Evolutionary conservation across 2,888 invertebrate genomes (phyloP).

Genomic region (Acrobasis suavella): DNA sequence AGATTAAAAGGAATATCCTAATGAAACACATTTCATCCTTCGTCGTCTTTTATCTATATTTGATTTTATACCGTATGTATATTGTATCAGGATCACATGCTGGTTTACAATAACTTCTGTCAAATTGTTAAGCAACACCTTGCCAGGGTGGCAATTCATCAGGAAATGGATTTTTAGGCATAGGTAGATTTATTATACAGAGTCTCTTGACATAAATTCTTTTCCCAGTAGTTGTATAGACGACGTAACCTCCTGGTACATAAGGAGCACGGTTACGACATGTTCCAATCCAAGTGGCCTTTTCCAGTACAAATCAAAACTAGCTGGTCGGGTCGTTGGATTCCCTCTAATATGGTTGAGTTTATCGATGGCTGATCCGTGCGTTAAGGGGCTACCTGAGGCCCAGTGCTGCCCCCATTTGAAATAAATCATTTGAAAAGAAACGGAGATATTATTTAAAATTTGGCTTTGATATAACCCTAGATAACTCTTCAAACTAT

Average conservation of each 20-base stretch:
- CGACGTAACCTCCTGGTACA: slow-evolving; percentile 42
- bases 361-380: too few relatives aligned
- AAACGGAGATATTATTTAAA: too few relatives aligned
- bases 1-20: too few relatives aligned
- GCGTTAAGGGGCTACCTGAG: too few relatives aligned
- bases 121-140: slow-evolving; percentile 36
- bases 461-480: too few relatives aligned
- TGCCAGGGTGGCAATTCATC: slow-evolving; percentile 30
- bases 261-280: slow-evolving; percentile 39
- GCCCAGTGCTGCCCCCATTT: too few relatives aligned
- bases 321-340: too few relatives aligned
- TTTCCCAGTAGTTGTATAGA: slow-evolving; percentile 39
- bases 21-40: slow-evolving; percentile 52
- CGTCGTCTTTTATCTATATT: slow-evolving; percentile 57
- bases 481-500: too few relatives aligned
- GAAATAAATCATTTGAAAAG: too few relatives aligned
- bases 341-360: too few relatives aligned
- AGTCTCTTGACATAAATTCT: slow-evolving; percentile 29
- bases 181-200: slow-evolving; percentile 46
- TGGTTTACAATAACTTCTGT: slow-evolving; percentile 46
- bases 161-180: slow-evolving; percentile 40
- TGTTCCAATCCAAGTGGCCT: slow-evolving; percentile 41
- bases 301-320: slow-evolving; percentile 48
- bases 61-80: slow-evolving; percentile 54
- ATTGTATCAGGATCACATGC: slow-evolving; percentile 53